Evolutionary conservation across 2,797 vertebrate genomes (phyloP).

Genomic region (Zonotrichia albicollis): DNA sequence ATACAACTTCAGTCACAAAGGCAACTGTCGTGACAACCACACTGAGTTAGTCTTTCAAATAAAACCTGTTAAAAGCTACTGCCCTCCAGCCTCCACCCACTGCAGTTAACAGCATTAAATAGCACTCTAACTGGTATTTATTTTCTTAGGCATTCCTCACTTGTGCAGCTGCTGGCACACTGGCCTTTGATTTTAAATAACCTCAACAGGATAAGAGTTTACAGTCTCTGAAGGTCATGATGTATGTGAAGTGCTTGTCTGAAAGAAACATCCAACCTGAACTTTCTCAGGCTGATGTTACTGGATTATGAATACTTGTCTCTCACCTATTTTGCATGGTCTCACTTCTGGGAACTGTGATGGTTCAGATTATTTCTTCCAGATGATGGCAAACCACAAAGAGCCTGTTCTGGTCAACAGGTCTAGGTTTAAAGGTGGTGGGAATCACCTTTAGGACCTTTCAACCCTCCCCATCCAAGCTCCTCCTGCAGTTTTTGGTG

Average conservation of each 20-base stretch:
- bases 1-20: conserved; percentile 73
- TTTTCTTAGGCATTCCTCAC: conserved; percentile 77
- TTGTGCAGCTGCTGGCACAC: conserved; percentile 67
- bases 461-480: background rate
- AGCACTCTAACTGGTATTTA: conserved; percentile 73
- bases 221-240: conserved; percentile 57
- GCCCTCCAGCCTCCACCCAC: conserved; percentile 72
- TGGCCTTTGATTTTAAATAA: conserved; percentile 77
- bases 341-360: conserved; percentile 3
- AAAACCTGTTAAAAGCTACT: conserved; percentile 80
- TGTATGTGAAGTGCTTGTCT: conserved; percentile 35
- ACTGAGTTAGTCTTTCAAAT: conserved; percentile 78
- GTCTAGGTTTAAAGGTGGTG: background rate
- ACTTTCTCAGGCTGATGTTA: conserved; percentile 26
- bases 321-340: conserved; percentile 15
- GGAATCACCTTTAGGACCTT: background rate
- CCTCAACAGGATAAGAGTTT: conserved; percentile 57
- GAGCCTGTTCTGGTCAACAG: conserved; percentile 45
- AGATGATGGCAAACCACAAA: conserved; percentile 43
- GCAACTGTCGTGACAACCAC: conserved; percentile 78
- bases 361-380: conserved; percentile 51
- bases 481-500: conserved; percentile 14
- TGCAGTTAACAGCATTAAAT: conserved; percentile 72
- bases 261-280: conserved; percentile 40
- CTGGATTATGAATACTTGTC: background rate